Base-by-base conservation (phyloP, 2,797 vertebrate genomes). In the Anabas testudineus region DNA sequence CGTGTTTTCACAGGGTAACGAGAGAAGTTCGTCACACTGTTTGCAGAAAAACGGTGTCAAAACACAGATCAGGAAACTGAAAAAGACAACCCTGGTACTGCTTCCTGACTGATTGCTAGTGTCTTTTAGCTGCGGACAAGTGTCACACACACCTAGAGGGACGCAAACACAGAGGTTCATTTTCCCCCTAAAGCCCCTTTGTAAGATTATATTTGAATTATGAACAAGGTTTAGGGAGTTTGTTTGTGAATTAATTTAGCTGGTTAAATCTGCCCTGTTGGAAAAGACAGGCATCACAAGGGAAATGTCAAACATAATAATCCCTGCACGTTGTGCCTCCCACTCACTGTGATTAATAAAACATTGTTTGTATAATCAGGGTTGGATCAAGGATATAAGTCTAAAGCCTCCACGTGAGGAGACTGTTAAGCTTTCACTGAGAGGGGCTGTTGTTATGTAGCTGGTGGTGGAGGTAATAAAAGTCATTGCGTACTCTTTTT, bases 91-190 rank as follows among this genome's bases (percentile, higher is more conserved):
- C 65, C 53, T 66, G 87, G 73, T 71, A 67, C 85, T 81, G 80
- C 81, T 93, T 94, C 93, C 92, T 93, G 91, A 51, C 76, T 81
- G 91, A 92, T 93, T 88, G 85, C 66, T 47, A 67, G 21, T 60
- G 64, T 43, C 63, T 74, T 73, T 37, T 67, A 73, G 57, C 9
- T 0, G 64, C 56, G 49, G 36, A 28, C 39, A 67, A 32, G 73
- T 52, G 73, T 52, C 28, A 45, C 46, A 46, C 60, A 39, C 59
- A 51, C 10, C n/a, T n/a, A n/a, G n/a, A n/a, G n/a, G n/a, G n/a
- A 26, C 53, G 51, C 65, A 66, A 41, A 67, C 56, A 28, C 22
- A 43, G 9, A 42, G 16, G 28, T 21, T 24, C 22, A 65, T 34
- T 26, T 54, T 52, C 58, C 61, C 61, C 55, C 58, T 24, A 79